A percentile compares a stretch with the other conserved stretches of the same genome.
Evolutionary conservation across 2,113 vertebrate species (phyloP).

Genomic region (Orycteropus afer): DNA sequence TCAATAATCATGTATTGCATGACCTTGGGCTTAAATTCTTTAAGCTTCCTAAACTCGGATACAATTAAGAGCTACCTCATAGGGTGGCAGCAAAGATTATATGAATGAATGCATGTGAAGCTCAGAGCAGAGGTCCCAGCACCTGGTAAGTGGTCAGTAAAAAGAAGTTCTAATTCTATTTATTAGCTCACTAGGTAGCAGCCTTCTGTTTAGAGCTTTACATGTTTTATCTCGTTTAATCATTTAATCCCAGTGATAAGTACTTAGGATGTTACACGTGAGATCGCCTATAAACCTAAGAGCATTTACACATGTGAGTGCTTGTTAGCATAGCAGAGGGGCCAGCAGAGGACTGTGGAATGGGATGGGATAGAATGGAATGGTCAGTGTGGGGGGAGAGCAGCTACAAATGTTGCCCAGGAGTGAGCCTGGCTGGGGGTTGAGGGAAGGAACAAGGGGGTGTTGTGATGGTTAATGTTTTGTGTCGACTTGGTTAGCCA

Average conservation of each 20-base stretch:
- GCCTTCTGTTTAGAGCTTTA: constrained; percentile 47
- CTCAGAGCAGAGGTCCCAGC: constrained; percentile 23
- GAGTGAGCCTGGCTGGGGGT: background rate
- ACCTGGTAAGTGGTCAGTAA: constrained; percentile 45
- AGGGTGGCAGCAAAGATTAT: background rate
- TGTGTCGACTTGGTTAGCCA: background rate
- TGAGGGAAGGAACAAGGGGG: background rate
- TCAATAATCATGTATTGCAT: background rate
- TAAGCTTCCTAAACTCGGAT: background rate
- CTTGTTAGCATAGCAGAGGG: background rate
- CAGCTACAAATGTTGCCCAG: background rate
- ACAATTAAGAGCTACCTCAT: constrained; percentile 11
- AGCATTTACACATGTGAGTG: background rate
- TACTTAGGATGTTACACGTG: constrained; percentile 2
- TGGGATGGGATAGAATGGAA: background rate
- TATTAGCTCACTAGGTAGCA: constrained; percentile 66
- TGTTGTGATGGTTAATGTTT: background rate
- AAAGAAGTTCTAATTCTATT: constrained; percentile 57
- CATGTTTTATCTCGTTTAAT: constrained; percentile 70
- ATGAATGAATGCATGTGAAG: constrained; percentile 4
- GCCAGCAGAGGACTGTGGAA: background rate
- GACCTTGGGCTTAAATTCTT: background rate
- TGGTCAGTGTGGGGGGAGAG: background rate
- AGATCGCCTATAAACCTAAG: constrained; percentile 67
- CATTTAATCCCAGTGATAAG: constrained; percentile 68